Evolutionary conservation across 2,888 invertebrate species (phyloP).

Genomic region (Callimorpha dominula): DNA sequence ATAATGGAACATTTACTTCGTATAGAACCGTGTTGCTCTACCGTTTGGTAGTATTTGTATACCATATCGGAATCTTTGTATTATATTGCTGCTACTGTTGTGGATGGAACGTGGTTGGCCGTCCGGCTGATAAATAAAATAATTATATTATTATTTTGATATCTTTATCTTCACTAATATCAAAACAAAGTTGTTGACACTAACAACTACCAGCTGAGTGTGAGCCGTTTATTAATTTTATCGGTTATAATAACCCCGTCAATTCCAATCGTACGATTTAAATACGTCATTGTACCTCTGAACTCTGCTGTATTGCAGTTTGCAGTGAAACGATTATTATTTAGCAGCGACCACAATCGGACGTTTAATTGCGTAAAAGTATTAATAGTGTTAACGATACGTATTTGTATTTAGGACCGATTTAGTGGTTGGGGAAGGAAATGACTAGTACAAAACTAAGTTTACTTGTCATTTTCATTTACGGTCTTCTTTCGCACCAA

Average conservation of each 20-base stretch:
- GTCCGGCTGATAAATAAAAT: not conserved
- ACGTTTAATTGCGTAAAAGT: constrained; percentile 32
- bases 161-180: constrained; percentile 1
- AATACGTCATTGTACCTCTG: constrained; percentile 52
- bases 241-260: constrained; percentile 55
- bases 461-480: constrained; percentile 65
- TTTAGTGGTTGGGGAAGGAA: constrained; percentile 52
- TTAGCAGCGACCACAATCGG: constrained; percentile 27
- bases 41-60: too few species aligned
- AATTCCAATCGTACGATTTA: constrained; percentile 55
- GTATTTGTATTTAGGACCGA: constrained; percentile 13
- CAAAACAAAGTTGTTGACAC: constrained; percentile 49
- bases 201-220: constrained; percentile 52
- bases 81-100: too few species aligned
- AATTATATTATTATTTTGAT: not conserved
- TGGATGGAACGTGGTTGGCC: not conserved
- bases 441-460: constrained; percentile 65
- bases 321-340: constrained; percentile 22
- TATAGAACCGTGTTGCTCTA: too few species aligned
- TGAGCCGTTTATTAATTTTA: constrained; percentile 46
- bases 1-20: not conserved
- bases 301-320: constrained; percentile 21
- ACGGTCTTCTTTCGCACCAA: constrained; percentile 68
- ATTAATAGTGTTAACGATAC: constrained; percentile 24
- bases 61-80: too few species aligned